Evolutionary conservation across 2,888 invertebrate species (phyloP).

Genomic region (Oasisia sp.): DNA sequence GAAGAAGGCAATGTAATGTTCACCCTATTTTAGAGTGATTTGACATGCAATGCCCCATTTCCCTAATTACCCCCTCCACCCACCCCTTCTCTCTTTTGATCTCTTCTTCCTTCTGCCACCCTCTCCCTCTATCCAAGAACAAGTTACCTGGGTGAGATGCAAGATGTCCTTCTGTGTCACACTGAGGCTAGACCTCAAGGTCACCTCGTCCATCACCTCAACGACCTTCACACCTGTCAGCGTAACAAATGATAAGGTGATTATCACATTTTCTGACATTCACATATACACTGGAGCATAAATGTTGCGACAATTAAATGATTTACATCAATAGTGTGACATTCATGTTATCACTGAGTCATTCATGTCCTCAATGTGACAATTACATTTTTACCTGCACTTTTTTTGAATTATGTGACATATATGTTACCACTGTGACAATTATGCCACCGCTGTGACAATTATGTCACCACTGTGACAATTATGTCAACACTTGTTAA

Average conservation of each 20-base stretch:
- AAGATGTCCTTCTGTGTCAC: conserved; percentile 62
- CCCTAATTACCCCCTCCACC: too few relatives aligned
- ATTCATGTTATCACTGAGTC: too few relatives aligned
- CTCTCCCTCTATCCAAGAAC: not conserved
- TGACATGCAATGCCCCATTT: too few relatives aligned
- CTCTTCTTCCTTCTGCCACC: not conserved
- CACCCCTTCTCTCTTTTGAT: not conserved
- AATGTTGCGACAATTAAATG: too few relatives aligned
- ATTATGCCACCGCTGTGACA: not conserved
- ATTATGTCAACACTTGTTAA: not conserved
- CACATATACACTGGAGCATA: too few relatives aligned
- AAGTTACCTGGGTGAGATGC: conserved; percentile 62
- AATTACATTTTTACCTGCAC: not conserved
- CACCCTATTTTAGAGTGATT: too few relatives aligned
- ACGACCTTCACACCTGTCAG: conserved; percentile 34
- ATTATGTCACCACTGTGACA: not conserved
- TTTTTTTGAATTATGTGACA: not conserved
- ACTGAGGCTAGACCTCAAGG: conserved; percentile 51
- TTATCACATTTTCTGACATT: too few relatives aligned
- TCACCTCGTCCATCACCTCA: conserved; percentile 48
- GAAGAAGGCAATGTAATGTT: too few relatives aligned
- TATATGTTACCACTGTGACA: not conserved
- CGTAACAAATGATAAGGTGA: not conserved
- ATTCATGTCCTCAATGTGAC: not conserved
- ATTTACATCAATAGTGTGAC: too few relatives aligned